Base-by-base conservation (phyloP, 2,113 vertebrate species). In the Pangasianodon gigas region DNA sequence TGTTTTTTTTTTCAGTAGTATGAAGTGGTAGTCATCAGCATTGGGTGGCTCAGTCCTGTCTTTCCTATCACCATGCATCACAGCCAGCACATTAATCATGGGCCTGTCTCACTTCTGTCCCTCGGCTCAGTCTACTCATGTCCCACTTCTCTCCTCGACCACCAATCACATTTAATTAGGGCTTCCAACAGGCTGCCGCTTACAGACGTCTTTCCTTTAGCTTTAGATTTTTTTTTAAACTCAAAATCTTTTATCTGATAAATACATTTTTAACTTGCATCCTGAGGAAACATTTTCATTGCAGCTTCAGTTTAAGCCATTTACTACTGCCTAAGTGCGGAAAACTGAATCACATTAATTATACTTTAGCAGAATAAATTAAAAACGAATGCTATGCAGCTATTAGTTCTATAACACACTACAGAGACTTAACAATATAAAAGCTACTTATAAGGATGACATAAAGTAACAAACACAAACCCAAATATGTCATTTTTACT, bases 141-240 rank as follows among this genome's bases (percentile, higher is more conserved):
- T 95, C 95, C 94, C 95, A 85, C 93, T 94, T 93, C 93, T 94
- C 94, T 95, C 94, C 95, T 95, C 95, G 94, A 94, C 94, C 91
- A 95, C 94, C 93, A 95, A 96, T 96, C 95, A 96, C 93, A 94
- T 93, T 95, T 96, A 96, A 96, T 96, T 96, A 96, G 96, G 94
- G 93, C 86, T 94, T 95, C 94, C 94, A 88, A 58, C 75, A 86
- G 89, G 89, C 87, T 86, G 67, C 21, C 26, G 77, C 77, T 90
- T 85, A 74, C 24, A 86, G 83, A 51, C 62, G 58, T 71, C 71
- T 87, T 87, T 56, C 26, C 46, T 85, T 85, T 88, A 85, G 37
- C 37, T 37, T 37, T 60, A 82, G 58, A 69, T 75, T 46, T 82
- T 86, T 58, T 82, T 58, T 81, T 6, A 8, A 10, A 41, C 37